These are phyloP conservation scores for Porites lutea DNA, from an alignment of 64 coral and sea anemone genomes.

Conservation along the genomic window DNA sequence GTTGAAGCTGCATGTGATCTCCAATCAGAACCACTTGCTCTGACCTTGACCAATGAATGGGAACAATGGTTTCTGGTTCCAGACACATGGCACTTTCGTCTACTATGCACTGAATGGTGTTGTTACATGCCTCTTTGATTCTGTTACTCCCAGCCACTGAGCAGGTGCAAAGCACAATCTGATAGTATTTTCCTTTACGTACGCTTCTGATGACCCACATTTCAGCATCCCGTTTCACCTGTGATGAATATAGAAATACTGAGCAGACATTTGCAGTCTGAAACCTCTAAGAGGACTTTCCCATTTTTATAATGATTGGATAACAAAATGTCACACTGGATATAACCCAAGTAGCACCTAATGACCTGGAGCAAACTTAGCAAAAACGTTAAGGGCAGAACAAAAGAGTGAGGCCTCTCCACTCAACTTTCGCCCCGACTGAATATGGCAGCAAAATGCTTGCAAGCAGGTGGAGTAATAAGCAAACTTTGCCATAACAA, in stretches of 20 bases:
- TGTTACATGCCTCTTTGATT: conserved; percentile 36
- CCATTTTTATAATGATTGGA: too few relatives aligned
- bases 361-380: too few relatives aligned
- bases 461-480: too few relatives aligned
- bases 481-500: too few relatives aligned
- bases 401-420: too few relatives aligned
- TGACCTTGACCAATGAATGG: conserved; percentile 54
- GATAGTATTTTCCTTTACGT: neutral
- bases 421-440: too few relatives aligned
- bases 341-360: too few relatives aligned
- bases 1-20: conserved; percentile 88
- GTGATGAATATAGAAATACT: neutral
- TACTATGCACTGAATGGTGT: conserved; percentile 70
- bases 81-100: conserved; percentile 89
- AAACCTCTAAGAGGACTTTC: too few relatives aligned
- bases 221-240: conserved; percentile 31
- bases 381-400: too few relatives aligned
- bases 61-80: conserved; percentile 75
- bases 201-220: conserved; percentile 53
- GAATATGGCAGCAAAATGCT: too few relatives aligned
- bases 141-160: conserved; percentile 27
- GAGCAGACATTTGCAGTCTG: too few relatives aligned
- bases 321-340: too few relatives aligned
- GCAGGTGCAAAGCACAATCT: conserved; percentile 70
- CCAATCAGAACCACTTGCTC: conserved; percentile 86